Evolutionary conservation across 2,888 invertebrate species (phyloP).

Genomic region (Elysia crispata): DNA sequence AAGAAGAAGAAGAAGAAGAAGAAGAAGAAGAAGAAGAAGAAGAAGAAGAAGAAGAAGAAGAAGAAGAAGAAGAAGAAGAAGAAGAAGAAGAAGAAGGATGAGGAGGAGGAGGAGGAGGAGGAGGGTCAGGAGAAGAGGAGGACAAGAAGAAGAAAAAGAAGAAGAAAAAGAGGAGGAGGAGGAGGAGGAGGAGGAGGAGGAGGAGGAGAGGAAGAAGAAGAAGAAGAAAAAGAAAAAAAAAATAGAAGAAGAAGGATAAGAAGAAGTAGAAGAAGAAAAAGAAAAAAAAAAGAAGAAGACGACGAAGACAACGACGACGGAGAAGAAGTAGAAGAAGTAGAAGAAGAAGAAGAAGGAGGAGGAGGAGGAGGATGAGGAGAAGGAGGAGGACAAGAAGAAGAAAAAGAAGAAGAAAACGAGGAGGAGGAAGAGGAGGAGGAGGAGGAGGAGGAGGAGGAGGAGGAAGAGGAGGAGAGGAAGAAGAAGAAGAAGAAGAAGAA

Average conservation of each 20-base stretch:
- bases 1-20: background rate
- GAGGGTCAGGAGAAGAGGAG: conserved; percentile 15
- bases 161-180: no score
- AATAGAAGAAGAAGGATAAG: no score
- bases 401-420: background rate
- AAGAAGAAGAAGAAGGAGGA: background rate
- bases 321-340: background rate
- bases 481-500: conserved; percentile 6
- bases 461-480: conserved; percentile 19
- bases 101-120: no score
- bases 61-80: conserved; percentile 16
- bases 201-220: background rate
- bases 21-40: background rate
- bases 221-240: conserved; percentile 7
- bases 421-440: no score
- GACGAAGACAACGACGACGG: no score
- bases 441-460: conserved; percentile 28
- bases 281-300: no score
- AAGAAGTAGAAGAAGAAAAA: no score
- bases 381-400: conserved; percentile 10
- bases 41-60: background rate
- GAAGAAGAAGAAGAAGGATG: no score
- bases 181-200: background rate
- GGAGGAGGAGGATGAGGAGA: no score
- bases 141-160: background rate